A percentile compares a stretch with the other conserved stretches of the same genome.
Conservation (phyloP, 2,888 invertebrate genomes). For the Tenodera sinensis region DNA sequence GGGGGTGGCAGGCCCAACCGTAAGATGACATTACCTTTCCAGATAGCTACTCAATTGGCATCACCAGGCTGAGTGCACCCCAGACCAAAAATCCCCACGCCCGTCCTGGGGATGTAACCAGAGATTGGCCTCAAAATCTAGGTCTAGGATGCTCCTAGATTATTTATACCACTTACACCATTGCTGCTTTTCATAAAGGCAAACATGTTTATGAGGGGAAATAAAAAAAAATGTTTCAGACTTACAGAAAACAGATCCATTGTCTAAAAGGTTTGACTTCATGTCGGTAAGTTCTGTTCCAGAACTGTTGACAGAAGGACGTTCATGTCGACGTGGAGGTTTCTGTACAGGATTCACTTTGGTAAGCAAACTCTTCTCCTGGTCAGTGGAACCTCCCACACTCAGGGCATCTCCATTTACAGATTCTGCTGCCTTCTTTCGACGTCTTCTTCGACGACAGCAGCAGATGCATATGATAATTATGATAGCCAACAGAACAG, state of each 20-base stretch:
- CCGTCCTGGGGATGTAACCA: no score
- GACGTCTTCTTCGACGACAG: constrained; percentile 51
- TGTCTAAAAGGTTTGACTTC: constrained; percentile 19
- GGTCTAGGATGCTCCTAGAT: no score
- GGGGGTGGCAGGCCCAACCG: no score
- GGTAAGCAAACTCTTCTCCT: constrained; percentile 79
- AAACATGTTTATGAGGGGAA: no score
- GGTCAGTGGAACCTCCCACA: constrained; percentile 56
- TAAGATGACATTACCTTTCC: no score
- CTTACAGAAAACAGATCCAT: constrained; percentile 10
- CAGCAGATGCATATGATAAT: constrained; percentile 55
- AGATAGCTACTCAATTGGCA: no score
- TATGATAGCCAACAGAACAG: constrained; percentile 50
- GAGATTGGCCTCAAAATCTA: no score
- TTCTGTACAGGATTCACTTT: constrained; percentile 83
- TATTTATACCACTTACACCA: no score
- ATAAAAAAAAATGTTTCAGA: no score
- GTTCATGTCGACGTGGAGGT: constrained; percentile 72
- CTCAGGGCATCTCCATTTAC: constrained; percentile 51
- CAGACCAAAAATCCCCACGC: no score
- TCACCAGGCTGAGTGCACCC: no score
- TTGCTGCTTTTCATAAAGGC: no score
- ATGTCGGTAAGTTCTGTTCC: constrained; percentile 14
- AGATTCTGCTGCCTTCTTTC: not conserved
- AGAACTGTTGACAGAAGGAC: constrained; percentile 21